Percentiles rank a stretch among this genome's conserved stretches.
These are phyloP conservation scores for Lichenostomus cassidix DNA, from an alignment of 2,113 vertebrate species.

Conservation along the genomic window DNA sequence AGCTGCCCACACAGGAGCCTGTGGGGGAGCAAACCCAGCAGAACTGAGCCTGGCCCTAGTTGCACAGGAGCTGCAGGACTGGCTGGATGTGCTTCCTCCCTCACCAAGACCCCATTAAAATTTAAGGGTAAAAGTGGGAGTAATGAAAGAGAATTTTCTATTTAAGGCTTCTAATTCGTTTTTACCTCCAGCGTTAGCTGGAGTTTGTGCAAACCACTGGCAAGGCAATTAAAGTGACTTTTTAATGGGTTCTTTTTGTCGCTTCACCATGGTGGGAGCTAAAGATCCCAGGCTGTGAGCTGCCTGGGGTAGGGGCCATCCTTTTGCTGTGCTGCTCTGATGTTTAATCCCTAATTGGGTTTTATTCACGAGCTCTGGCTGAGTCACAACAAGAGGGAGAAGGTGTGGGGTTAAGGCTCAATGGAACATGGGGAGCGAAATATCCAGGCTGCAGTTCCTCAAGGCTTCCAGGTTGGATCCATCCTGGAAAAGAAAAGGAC, in stretches of 20 bases:
- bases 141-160: neutral
- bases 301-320: neutral
- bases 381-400: neutral
- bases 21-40: neutral
- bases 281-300: neutral
- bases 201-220: neutral
- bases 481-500: neutral
- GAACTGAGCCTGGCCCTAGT: neutral
- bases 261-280: neutral
- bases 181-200: neutral
- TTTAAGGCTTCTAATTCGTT: neutral
- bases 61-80: neutral
- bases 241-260: slow-evolving; percentile 11
- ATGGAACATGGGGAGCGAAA: neutral
- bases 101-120: neutral
- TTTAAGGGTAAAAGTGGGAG: neutral
- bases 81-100: neutral
- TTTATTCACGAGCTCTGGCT: neutral
- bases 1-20: rapidly evolving
- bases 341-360: neutral
- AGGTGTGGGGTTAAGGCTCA: rapidly evolving
- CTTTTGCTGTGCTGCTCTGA: neutral
- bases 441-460: neutral
- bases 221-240: neutral
- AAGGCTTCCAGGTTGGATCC: neutral